Conservation (phyloP, 2,113 vertebrate genomes). For the Mesembrinibis cayennensis region DNA sequence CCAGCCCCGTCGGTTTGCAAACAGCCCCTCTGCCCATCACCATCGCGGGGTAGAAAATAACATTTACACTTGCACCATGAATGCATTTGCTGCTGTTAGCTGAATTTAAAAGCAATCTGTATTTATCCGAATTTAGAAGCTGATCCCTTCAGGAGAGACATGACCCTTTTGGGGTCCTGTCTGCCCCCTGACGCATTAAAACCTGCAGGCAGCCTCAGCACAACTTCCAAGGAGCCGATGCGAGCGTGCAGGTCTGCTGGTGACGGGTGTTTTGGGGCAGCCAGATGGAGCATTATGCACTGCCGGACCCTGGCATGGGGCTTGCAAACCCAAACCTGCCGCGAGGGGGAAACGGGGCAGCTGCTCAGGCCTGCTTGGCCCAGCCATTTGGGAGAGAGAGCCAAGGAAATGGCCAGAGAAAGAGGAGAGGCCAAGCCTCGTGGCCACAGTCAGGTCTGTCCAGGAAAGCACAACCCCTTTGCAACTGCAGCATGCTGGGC, state of each 20-base stretch:
- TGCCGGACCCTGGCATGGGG: not conserved
- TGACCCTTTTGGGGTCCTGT: not conserved
- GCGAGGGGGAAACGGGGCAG: fast-evolving
- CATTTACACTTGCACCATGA: not conserved
- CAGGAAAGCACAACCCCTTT: not conserved
- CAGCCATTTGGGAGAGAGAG: not conserved
- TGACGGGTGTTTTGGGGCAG: not conserved
- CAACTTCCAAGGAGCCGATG: not conserved
- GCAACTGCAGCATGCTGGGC: fast-evolving
- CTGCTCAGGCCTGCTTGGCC: not conserved
- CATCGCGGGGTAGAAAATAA: not conserved
- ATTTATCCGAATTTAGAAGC: not conserved
- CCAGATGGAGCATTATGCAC: not conserved
- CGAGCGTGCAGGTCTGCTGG: fast-evolving
- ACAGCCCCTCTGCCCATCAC: not conserved
- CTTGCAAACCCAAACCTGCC: not conserved
- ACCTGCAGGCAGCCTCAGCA: not conserved
- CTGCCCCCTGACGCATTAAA: fast-evolving
- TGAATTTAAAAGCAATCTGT: not conserved
- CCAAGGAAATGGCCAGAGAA: not conserved
- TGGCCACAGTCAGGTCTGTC: not conserved
- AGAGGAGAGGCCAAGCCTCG: not conserved
- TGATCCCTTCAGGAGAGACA: not conserved
- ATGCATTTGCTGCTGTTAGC: not conserved
- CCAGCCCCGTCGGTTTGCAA: not conserved